Conservation (phyloP, 2,888 invertebrate genomes). For the Deroplatys truncata region DNA sequence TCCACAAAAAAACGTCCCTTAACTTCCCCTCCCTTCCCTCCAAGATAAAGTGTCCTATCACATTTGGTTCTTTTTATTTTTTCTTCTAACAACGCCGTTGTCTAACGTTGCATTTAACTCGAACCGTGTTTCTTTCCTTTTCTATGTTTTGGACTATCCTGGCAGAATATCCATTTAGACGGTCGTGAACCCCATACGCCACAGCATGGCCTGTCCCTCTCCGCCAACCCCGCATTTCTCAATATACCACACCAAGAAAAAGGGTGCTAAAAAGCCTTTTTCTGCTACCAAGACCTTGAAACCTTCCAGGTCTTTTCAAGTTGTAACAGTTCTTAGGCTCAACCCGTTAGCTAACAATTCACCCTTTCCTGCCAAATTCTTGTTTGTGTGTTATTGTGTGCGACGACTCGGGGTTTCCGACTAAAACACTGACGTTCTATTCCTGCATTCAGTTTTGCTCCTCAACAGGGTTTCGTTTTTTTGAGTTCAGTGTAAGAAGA, state of each 20-base stretch:
- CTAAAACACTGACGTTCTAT: neutral
- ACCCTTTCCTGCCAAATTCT: neutral
- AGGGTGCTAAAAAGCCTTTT: neutral
- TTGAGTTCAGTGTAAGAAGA: too few relatives aligned
- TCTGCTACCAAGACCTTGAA: neutral
- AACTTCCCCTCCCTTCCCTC: neutral
- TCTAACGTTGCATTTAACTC: neutral
- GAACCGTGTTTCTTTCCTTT: neutral
- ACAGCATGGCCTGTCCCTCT: neutral
- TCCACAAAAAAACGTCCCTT: neutral
- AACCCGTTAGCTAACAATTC: neutral
- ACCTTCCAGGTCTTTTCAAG: neutral
- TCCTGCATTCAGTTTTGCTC: neutral
- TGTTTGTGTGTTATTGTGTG: neutral
- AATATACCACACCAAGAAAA: neutral
- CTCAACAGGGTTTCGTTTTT: too few relatives aligned
- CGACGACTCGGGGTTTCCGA: neutral
- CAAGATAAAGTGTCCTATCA: neutral
- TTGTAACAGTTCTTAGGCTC: neutral
- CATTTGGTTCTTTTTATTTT: neutral
- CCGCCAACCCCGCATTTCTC: neutral
- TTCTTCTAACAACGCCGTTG: neutral
- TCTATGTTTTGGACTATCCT: neutral
- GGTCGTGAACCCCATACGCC: neutral
- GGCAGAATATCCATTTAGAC: neutral